Evolutionary conservation across 2,888 invertebrate species (phyloP).

Genomic region (Parnassius smintheus): DNA sequence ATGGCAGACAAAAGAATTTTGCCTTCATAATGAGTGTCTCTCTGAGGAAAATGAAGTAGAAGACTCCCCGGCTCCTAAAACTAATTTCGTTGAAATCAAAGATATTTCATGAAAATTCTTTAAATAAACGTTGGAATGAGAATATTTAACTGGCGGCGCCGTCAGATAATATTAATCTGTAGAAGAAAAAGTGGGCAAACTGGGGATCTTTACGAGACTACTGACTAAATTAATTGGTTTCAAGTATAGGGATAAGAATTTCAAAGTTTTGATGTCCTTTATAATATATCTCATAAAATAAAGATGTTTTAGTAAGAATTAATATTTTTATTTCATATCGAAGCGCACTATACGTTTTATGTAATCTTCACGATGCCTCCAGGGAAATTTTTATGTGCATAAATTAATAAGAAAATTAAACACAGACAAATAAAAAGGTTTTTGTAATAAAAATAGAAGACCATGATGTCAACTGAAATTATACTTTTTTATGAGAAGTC

Average conservation of each 20-base stretch:
- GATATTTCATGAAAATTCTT: conserved; percentile 28
- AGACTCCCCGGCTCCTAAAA: conserved; percentile 17
- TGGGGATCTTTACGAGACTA: conserved; percentile 9
- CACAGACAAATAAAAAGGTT: no score
- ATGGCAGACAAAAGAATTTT: conserved; percentile 2
- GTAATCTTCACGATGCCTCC: no score
- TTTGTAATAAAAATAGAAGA: no score
- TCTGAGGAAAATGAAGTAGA: conserved; percentile 12
- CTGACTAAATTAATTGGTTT: conserved; percentile 25
- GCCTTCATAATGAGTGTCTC: conserved; percentile 6
- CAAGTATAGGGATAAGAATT: conserved; percentile 5
- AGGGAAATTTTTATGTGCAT: no score
- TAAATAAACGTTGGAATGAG: conserved; percentile 26
- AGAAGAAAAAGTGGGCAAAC: conserved; percentile 9
- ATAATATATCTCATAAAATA: background rate
- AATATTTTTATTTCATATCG: no score
- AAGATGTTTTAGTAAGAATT: no score
- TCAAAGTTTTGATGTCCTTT: background rate
- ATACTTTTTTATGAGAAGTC: no score
- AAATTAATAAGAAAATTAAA: no score
- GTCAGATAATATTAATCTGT: conserved; percentile 19
- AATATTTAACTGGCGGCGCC: conserved; percentile 15
- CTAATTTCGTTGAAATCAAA: conserved; percentile 27
- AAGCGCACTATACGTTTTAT: no score
- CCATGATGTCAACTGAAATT: no score